Base-by-base conservation (phyloP, 2,888 invertebrate species). In the Sepioteuthis lessoniana region DNA sequence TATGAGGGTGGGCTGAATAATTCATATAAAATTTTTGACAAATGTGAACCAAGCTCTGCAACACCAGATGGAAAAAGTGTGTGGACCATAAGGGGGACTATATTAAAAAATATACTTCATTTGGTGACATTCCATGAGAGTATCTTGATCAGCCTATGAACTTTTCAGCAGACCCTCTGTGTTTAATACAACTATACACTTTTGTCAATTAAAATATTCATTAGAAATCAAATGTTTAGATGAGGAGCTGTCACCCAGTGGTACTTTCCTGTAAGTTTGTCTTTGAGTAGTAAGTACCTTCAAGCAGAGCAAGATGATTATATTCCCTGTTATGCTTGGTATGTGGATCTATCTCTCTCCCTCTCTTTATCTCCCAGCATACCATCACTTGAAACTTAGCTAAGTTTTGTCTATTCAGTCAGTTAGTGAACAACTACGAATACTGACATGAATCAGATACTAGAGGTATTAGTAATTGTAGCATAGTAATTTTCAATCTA, bases 381-480 rank as follows among this genome's bases (percentile, higher is more conserved):
- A 76, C 76, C 76, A 76, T 76, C 76, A 16, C n/a, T 76, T 76
- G 76, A 76, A 76, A 76, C 76, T n/a, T 76, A 76, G 76, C 76
- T 76, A 76, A 76, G 76, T 76, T 76, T 76, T 76, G 31, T 76
- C 76, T 28, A 76, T 76, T 76, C 76, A 76, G 76, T 76, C 76
- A 76, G 76, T 76, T 2, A 35, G 76, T 76, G 76, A 76, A 76
- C 76, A 76, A 76, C 76, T 35, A 76, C 76, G n/a, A 35, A 60
- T 60, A 60, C 60, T 31, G 31, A n/a, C n/a, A n/a, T 76, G 76
- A 76, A n/a, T 76, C 76, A 76, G 76, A n/a, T 76, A 25, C 76
- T 76, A n/a, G 25, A 35, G n/a, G n/a, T n/a, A 76, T 76, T 76
- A 76, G 76, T 35, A 76, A 76, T 76, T n/a, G 76, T 76, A 76